Base-by-base conservation (phyloP, 2,888 invertebrate species). In the Oscheius myriophilus region DNA sequence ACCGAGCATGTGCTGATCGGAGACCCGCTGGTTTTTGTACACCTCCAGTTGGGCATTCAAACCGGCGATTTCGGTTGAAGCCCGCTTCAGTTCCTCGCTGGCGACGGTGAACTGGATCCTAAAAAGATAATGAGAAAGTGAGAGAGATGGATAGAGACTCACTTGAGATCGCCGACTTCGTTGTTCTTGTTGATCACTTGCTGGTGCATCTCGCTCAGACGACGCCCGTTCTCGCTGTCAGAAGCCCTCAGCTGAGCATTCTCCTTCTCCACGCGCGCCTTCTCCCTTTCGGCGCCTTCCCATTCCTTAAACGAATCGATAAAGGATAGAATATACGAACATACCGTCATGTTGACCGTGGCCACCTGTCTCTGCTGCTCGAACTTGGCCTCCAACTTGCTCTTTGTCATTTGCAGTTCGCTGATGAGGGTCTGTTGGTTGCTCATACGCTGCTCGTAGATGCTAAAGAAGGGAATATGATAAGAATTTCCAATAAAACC, bases 291-390 rank as follows among this genome's bases (percentile, higher is more conserved):
- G 4, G 57, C 33, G 11, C 18, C 6, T n/a, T 67, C 67, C 45
- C 61, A 21, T 14, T 67, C 61, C 45, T 67, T 43, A 2, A 61
- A 26, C 4, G 11, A 49, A 49, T 6, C 21, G 3, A 6, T 2
- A 3, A 21, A 6, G n/a, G 4, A 9, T 18, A 18, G 9, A 21
- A 6, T 2, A 21, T 6, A 2, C n/a, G 2, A 18, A 4, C 53
- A 49, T 25, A 70, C 70, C 61, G 54, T 61, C 1, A 54, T 41
- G 23, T 69, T 62, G 11, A 49, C 23, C 14, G 43, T 23, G 7
- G 70, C 67, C n/a, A 70, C 67, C 54, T 75, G 64, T 45, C 78
- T 80, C 61, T 80, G 80, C 53, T 75, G 73, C 39, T 80, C 80
- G 43, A 80, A 67, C 12, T 75, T 71, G 65, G 71, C 69, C 46